Evolutionary conservation across 2,113 vertebrate species (phyloP).

Genomic region (Anthoscopus minutus): DNA sequence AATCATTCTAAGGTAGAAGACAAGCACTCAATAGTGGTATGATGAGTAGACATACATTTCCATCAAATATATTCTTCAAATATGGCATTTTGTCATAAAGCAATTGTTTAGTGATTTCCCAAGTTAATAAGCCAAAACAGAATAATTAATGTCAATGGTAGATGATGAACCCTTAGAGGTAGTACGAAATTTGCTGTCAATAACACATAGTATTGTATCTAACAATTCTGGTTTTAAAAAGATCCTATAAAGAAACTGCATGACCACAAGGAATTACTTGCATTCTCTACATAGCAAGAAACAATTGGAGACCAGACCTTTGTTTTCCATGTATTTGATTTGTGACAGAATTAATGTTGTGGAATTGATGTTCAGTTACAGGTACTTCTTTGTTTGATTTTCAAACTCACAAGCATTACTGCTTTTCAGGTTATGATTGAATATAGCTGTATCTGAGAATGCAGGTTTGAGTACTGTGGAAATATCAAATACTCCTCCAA

Average conservation of each 20-base stretch:
- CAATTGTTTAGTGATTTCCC: slow-evolving; percentile 26
- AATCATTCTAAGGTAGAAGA: neutral
- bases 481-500: neutral
- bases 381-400: neutral
- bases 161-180: slow-evolving; percentile 13
- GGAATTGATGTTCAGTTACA: neutral
- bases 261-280: neutral
- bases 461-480: neutral
- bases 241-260: neutral
- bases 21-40: neutral
- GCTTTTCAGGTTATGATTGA: neutral
- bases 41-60: neutral
- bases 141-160: slow-evolving; percentile 43
- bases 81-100: slow-evolving; percentile 9
- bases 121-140: slow-evolving; percentile 41
- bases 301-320: neutral
- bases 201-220: neutral
- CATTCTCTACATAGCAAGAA: neutral
- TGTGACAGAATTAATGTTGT: neutral
- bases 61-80: neutral
- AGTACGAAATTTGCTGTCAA: slow-evolving; percentile 9
- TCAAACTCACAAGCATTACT: neutral
- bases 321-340: neutral
- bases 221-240: neutral
- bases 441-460: neutral